Evolutionary conservation across 2,888 invertebrate genomes (phyloP).

Genomic region (Cheilosia grossa): DNA sequence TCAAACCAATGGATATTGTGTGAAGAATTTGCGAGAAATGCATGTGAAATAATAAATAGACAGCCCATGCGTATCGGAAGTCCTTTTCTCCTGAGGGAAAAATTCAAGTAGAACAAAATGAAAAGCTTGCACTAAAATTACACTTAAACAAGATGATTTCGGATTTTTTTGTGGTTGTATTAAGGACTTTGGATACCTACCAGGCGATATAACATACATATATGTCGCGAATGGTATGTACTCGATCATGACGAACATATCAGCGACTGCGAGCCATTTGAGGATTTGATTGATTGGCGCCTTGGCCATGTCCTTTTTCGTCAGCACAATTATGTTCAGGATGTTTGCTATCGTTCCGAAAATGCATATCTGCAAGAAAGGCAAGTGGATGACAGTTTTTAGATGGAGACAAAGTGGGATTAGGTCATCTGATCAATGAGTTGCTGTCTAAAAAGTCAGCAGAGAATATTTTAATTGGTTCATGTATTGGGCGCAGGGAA

Average conservation of each 20-base stretch:
- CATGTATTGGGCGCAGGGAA: background rate
- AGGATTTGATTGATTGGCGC: slow-evolving; percentile 94
- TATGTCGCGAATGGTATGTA: slow-evolving; percentile 90
- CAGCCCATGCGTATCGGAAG: slow-evolving; percentile 92
- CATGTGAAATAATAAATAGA: slow-evolving; percentile 93
- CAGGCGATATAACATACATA: slow-evolving; percentile 87
- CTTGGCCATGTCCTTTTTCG: slow-evolving; percentile 90
- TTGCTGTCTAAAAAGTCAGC: too few relatives aligned
- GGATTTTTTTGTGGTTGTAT: background rate
- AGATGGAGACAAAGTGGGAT: too few relatives aligned
- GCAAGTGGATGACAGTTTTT: background rate
- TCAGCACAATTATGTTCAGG: slow-evolving; percentile 93
- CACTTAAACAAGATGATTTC: slow-evolving; percentile 6
- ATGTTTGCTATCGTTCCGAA: slow-evolving; percentile 94
- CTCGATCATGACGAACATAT: slow-evolving; percentile 95
- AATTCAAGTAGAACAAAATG: slow-evolving; percentile 26
- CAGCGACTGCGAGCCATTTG: slow-evolving; percentile 92
- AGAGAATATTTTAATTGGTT: background rate
- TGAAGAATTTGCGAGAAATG: slow-evolving; percentile 94
- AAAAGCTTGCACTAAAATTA: slow-evolving; percentile 53
- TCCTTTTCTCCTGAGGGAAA: slow-evolving; percentile 90
- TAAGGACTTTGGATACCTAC: slow-evolving; percentile 80
- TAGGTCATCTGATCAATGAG: too few relatives aligned
- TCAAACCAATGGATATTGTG: slow-evolving; percentile 96
- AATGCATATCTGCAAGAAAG: slow-evolving; percentile 87